phyloP scores from a whole-genome alignment of 1,140 invertebrate species.

The Apis mellifera region Amel_HAv3.1 CM009931.2:11748001-11748500 shows the following conservation, averaged over 20 bases:
- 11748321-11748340: constrained; percentile 78
- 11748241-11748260: constrained; percentile 78
- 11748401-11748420: constrained; percentile 79
- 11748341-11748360: constrained; percentile 71
- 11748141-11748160: constrained; percentile 63
- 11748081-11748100: too few species aligned
- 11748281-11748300: constrained; percentile 74
- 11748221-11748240: constrained; percentile 78
- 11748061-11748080: too few species aligned
- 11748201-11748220: constrained; percentile 75
- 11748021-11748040: background rate
- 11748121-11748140: constrained; percentile 40
- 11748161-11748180: constrained; percentile 80
- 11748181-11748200: constrained; percentile 77
- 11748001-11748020: background rate
- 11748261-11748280: constrained; percentile 77
- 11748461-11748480: background rate
- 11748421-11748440: constrained; percentile 79
- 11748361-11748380: constrained; percentile 69
- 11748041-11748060: background rate
- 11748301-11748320: constrained; percentile 76
- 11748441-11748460: constrained; percentile 40
- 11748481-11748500: background rate
- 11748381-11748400: constrained; percentile 74
- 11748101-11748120: background rate